These are phyloP conservation scores for Poeciliopsis retropinna DNA, from an alignment of 2,113 vertebrate genomes.

Conservation along the genomic window DNA sequence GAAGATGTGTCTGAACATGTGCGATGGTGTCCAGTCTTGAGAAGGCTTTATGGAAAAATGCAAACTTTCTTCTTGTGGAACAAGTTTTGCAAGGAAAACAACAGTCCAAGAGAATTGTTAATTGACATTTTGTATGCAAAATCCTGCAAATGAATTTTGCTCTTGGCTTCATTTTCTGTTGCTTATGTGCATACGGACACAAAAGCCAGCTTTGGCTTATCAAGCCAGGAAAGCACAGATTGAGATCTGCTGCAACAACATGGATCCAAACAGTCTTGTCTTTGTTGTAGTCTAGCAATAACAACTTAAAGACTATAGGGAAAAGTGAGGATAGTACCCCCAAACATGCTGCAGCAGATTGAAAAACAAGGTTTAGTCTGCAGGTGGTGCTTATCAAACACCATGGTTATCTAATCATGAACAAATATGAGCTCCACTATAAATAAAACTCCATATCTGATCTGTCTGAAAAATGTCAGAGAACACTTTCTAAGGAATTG, in stretches of 20 bases:
- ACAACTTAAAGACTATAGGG: no score
- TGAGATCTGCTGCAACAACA: not conserved
- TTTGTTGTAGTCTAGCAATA: not conserved
- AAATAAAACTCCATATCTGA: not conserved
- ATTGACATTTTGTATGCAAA: not conserved
- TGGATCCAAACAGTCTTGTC: not conserved
- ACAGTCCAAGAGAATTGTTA: not conserved
- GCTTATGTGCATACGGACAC: not conserved
- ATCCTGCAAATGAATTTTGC: not conserved
- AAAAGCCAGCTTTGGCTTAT: not conserved
- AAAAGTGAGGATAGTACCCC: no score
- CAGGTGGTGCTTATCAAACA: not conserved
- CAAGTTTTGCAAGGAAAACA: not conserved
- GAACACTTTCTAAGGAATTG: not conserved
- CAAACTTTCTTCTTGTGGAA: not conserved
- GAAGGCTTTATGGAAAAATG: not conserved
- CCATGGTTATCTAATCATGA: no score
- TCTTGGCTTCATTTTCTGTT: not conserved
- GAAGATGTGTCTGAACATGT: not conserved
- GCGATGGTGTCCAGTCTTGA: not conserved
- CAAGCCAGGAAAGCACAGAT: not conserved
- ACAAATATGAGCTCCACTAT: no score
- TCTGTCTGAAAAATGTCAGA: not conserved
- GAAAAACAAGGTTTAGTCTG: not conserved
- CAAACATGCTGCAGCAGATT: not conserved